Conservation (phyloP, 2,797 vertebrate species). For the Syngnathus acus region DNA sequence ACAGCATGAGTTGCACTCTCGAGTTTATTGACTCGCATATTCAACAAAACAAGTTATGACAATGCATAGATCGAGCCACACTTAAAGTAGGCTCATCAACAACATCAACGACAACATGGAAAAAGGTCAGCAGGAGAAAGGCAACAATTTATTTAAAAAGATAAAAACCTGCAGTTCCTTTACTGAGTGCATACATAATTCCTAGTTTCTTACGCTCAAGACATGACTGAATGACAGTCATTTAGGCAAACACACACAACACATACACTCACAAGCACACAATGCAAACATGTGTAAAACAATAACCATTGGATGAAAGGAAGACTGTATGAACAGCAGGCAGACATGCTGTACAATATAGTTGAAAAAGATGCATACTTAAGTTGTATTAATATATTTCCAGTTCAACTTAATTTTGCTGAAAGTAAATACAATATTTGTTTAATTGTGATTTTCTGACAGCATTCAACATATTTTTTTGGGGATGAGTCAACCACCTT, state of each 20-base stretch:
- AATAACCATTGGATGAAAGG: slow-evolving; percentile 19
- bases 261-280: slow-evolving; percentile 14
- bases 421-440: neutral
- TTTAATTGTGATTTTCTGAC: neutral
- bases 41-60: slow-evolving; percentile 57
- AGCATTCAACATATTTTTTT: neutral
- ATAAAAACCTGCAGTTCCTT: slow-evolving; percentile 40
- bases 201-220: slow-evolving; percentile 19
- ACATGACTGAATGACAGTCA: slow-evolving; percentile 27
- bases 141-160: slow-evolving; percentile 33
- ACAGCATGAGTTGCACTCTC: slow-evolving; percentile 35
- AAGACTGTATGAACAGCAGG: slow-evolving; percentile 7
- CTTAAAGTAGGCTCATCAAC: slow-evolving; percentile 27
- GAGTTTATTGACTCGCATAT: slow-evolving; percentile 51
- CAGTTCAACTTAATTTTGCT: neutral
- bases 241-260: slow-evolving; percentile 8
- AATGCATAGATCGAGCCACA: slow-evolving; percentile 55
- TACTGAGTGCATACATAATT: slow-evolving; percentile 23
- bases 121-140: slow-evolving; percentile 31
- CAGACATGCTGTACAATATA: neutral
- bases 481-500: neutral
- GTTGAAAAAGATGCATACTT: slow-evolving; percentile 3
- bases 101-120: slow-evolving; percentile 30
- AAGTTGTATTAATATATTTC: neutral
- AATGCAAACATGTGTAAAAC: slow-evolving; percentile 22